Percentiles rank a stretch among this genome's conserved stretches.
Evolutionary conservation across 2,797 vertebrate genomes (phyloP).

Genomic region (Phrynocephalus vlangalii): DNA sequence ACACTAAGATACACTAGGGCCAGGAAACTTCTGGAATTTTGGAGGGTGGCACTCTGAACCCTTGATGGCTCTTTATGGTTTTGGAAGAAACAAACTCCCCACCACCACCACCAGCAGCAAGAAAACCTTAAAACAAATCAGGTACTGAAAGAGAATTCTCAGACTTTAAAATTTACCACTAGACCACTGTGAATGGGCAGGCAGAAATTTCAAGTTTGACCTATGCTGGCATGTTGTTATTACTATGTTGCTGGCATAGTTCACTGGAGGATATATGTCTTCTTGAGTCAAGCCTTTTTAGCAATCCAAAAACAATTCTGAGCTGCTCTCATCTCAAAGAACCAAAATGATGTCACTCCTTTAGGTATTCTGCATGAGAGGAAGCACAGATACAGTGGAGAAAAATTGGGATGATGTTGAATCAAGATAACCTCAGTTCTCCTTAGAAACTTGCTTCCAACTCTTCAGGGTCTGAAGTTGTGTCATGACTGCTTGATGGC

Average conservation of each 20-base stretch:
- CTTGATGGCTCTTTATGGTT: too few relatives aligned
- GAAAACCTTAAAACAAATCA: background rate
- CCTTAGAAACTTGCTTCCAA: background rate
- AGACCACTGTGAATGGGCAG: background rate
- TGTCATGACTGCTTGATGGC: background rate
- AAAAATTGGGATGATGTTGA: background rate
- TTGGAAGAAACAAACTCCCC: too few relatives aligned
- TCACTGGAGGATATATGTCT: background rate
- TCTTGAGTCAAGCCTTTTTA: background rate
- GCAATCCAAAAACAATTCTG: background rate
- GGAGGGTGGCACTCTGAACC: too few relatives aligned
- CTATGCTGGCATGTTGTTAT: background rate
- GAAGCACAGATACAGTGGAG: too few relatives aligned
- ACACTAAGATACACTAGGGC: too few relatives aligned
- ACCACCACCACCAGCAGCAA: too few relatives aligned
- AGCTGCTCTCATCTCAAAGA: background rate
- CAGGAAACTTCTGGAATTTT: too few relatives aligned
- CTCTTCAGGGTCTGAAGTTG: background rate
- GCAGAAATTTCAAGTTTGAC: background rate
- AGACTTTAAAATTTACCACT: background rate
- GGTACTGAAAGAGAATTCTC: background rate
- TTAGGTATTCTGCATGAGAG: background rate
- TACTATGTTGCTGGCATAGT: too few relatives aligned
- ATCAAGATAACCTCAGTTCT: background rate
- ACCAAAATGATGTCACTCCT: background rate